phyloP scores from a whole-genome alignment of 2,888 invertebrate genomes.

The Ganaspis brasiliensis region DNA sequence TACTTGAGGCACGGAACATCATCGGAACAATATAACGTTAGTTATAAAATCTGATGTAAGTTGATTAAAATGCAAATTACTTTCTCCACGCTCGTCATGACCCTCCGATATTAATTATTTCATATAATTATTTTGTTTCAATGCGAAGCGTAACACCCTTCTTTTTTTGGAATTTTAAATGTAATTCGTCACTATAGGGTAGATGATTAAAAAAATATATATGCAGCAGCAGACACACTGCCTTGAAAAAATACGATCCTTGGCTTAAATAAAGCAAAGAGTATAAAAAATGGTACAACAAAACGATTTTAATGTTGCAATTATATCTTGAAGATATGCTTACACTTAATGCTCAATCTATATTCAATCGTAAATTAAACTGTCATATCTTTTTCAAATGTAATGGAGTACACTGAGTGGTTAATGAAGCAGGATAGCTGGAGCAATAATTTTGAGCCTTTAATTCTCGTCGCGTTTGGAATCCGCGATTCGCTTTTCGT shows the following conservation, averaged over 20 bases:
- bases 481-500: constrained; percentile 36
- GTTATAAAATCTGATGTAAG: constrained; percentile 23
- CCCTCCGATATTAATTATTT: not conserved
- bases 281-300: not conserved
- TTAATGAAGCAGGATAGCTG: constrained; percentile 35
- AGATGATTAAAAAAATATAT: too few relatives aligned
- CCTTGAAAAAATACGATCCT: too few relatives aligned
- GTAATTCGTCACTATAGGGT: too few relatives aligned
- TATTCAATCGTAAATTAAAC: constrained; percentile 24
- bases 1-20: constrained; percentile 4
- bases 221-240: too few relatives aligned
- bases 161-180: too few relatives aligned
- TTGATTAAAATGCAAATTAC: constrained; percentile 30
- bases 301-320: constrained; percentile 7
- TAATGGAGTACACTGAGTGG: constrained; percentile 38
- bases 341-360: constrained; percentile 26
- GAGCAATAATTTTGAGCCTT: constrained; percentile 36
- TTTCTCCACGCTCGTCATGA: not conserved
- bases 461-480: constrained; percentile 38
- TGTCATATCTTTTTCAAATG: constrained; percentile 30
- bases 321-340: constrained; percentile 1
- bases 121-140: not conserved
- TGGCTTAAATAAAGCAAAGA: too few relatives aligned
- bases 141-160: too few relatives aligned
- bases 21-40: constrained; percentile 22